Percentiles rank a stretch among this genome's conserved stretches.
Evolutionary conservation across 1,140 invertebrate species (phyloP).

Genomic region (Drosophila suzukii): DNA sequence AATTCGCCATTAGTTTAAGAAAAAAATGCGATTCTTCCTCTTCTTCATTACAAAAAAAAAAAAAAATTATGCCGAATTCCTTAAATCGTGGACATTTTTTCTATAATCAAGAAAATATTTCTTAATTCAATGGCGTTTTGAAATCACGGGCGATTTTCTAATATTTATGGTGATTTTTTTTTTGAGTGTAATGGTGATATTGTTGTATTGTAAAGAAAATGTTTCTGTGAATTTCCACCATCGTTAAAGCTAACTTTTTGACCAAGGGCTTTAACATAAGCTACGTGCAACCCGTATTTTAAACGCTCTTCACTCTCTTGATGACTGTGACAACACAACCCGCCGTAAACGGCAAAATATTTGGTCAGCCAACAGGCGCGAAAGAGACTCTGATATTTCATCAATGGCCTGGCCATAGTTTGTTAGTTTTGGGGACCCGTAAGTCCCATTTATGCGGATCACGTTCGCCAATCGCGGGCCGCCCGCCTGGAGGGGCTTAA

Average conservation of each 20-base stretch:
- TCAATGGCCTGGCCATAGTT: constrained; percentile 45
- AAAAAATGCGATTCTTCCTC: too few species aligned
- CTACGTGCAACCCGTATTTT: neutral
- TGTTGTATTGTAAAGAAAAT: too few species aligned
- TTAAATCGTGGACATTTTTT: too few species aligned
- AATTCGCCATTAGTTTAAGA: too few species aligned
- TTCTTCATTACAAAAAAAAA: too few species aligned
- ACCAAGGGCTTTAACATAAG: neutral
- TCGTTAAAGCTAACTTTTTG: neutral
- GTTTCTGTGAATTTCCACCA: neutral
- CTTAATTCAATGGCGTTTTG: too few species aligned
- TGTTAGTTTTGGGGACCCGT: constrained; percentile 7
- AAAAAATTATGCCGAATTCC: too few species aligned
- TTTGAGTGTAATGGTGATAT: too few species aligned
- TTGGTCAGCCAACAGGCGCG: constrained; percentile 24
- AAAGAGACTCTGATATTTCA: constrained; percentile 52
- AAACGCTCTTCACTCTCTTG: neutral
- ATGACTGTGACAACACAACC: constrained; percentile 21
- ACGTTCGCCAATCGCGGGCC: constrained; percentile 39
- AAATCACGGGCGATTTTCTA: too few species aligned
- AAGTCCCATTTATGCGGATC: constrained; percentile 20
- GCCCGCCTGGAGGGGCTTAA: constrained; percentile 22
- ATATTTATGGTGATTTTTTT: too few species aligned
- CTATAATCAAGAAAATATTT: too few species aligned
- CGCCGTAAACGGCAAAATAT: constrained; percentile 27